Evolutionary conservation across 2,113 vertebrate genomes (phyloP).

Genomic region (Callopanchax toddi): DNA sequence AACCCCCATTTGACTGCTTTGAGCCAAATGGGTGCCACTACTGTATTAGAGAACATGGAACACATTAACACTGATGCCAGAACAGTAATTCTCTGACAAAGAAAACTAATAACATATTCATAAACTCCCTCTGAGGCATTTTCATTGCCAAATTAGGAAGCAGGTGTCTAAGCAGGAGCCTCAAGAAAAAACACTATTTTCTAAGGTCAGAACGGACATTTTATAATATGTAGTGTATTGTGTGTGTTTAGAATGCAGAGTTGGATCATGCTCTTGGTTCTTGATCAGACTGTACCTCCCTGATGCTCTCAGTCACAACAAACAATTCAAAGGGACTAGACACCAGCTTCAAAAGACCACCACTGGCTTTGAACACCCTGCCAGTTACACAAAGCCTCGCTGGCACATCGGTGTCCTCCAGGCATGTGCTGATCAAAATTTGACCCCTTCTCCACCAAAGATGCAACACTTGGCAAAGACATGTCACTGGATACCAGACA

Average conservation of each 20-base stretch:
- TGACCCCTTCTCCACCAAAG: conserved; percentile 31
- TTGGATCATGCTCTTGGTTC: conserved; percentile 50
- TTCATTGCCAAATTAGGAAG: conserved; percentile 21
- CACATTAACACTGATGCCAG: conserved; percentile 53
- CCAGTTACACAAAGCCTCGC: conserved; percentile 62
- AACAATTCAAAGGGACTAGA: conserved; percentile 56
- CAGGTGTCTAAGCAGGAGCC: conserved; percentile 31
- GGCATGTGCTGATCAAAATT: conserved; percentile 42
- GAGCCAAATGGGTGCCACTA: conserved; percentile 62
- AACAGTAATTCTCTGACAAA: conserved; percentile 53
- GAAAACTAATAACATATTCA: conserved; percentile 56
- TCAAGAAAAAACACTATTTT: conserved; percentile 8
- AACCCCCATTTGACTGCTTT: conserved; percentile 56
- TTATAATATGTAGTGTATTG: conserved; percentile 7
- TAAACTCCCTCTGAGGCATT: conserved; percentile 31
- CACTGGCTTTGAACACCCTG: conserved; percentile 66
- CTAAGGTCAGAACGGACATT: conserved; percentile 32
- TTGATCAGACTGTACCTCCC: conserved; percentile 47
- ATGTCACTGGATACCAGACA: conserved; percentile 44
- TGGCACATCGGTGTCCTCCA: conserved; percentile 57
- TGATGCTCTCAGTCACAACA: conserved; percentile 50
- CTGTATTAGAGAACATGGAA: conserved; percentile 64
- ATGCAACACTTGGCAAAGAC: conserved; percentile 51
- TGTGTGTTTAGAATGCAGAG: conserved; percentile 17
- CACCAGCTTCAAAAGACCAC: conserved; percentile 64